Percentiles rank a stretch among this genome's conserved stretches.
Evolutionary conservation across 2,113 vertebrate genomes (phyloP).

Genomic region (Urocolius indicus): DNA sequence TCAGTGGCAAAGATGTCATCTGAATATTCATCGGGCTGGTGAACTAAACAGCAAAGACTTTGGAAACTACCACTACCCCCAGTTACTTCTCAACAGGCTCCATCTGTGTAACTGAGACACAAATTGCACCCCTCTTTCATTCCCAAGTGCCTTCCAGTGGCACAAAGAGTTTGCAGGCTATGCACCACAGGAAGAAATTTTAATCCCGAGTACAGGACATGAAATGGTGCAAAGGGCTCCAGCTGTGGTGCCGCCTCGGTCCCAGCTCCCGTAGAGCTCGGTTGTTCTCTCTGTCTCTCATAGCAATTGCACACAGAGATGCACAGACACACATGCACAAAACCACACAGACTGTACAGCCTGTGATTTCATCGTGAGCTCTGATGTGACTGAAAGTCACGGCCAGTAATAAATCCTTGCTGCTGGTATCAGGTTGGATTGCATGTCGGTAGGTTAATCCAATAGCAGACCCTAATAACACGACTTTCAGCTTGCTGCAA

Average conservation of each 20-base stretch:
- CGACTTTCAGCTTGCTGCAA: conserved; percentile 56
- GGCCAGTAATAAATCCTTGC: conserved; percentile 53
- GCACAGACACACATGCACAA: not conserved
- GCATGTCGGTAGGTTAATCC: conserved; percentile 53
- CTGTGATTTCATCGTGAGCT: not conserved
- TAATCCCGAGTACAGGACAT: conserved; percentile 1
- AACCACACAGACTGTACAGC: not conserved
- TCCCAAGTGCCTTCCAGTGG: not conserved
- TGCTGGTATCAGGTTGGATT: conserved; percentile 45
- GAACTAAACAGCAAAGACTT: not conserved
- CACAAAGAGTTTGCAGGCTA: not conserved
- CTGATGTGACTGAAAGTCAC: conserved; percentile 26
- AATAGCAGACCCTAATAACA: conserved; percentile 50
- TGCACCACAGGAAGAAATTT: not conserved
- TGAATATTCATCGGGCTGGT: not conserved
- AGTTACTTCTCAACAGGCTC: not conserved
- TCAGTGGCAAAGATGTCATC: not conserved
- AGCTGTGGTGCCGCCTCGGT: not conserved
- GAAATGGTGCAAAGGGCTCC: not conserved
- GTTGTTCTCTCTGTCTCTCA: conserved; percentile 18
- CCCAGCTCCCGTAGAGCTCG: not conserved
- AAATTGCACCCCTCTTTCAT: not conserved
- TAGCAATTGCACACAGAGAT: not conserved
- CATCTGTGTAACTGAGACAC: not conserved
- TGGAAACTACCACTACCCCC: not conserved